A percentile compares a stretch with the other conserved stretches of the same genome.
These are phyloP conservation scores for Chondrilla cf. caribensis DNA, from an alignment of 37 sponge, comb jelly and placozoan species.

Conservation along the genomic window DNA sequence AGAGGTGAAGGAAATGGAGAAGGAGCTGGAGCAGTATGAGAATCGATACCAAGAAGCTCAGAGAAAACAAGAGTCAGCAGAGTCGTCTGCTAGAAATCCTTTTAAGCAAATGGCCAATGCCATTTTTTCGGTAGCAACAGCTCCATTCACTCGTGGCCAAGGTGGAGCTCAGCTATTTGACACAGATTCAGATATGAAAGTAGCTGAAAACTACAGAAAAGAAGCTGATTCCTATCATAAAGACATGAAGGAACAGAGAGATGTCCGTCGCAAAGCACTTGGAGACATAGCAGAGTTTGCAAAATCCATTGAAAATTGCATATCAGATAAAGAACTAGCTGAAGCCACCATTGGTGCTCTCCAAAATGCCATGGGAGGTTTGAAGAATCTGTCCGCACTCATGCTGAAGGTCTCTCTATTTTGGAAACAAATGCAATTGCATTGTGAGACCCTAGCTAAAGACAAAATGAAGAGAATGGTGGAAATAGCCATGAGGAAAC, in stretches of 20 bases:
- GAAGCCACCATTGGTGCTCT: slow-evolving; percentile 38
- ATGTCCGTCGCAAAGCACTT: slow-evolving; percentile 26
- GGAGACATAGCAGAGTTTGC: slow-evolving; percentile 25
- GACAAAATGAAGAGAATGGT: slow-evolving; percentile 23
- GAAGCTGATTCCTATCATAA: slow-evolving; percentile 18
- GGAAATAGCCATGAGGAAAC: slow-evolving; percentile 25
- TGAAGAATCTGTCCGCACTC: slow-evolving; percentile 50
- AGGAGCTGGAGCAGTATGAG: neutral
- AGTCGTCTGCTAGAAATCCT: neutral
- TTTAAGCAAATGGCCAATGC: neutral
- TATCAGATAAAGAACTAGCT: slow-evolving; percentile 22
- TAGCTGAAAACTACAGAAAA: neutral
- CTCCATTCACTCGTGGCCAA: too few relatives aligned
- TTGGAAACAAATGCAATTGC: slow-evolving; percentile 57
- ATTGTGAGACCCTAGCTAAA: slow-evolving; percentile 41
- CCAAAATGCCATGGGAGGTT: slow-evolving; percentile 46
- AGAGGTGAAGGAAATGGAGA: neutral
- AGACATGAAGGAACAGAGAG: slow-evolving; percentile 2
- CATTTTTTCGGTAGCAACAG: too few relatives aligned
- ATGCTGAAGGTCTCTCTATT: slow-evolving; percentile 63
- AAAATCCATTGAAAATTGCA: slow-evolving; percentile 15
- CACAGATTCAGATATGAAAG: neutral
- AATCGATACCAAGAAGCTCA: neutral
- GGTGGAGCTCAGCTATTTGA: neutral
- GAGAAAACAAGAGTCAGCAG: neutral